A percentile compares a stretch with the other conserved stretches of the same genome.
These are phyloP conservation scores for Pogonophryne albipinna DNA, from an alignment of 2,797 vertebrate genomes.

Conservation along the genomic window DNA sequence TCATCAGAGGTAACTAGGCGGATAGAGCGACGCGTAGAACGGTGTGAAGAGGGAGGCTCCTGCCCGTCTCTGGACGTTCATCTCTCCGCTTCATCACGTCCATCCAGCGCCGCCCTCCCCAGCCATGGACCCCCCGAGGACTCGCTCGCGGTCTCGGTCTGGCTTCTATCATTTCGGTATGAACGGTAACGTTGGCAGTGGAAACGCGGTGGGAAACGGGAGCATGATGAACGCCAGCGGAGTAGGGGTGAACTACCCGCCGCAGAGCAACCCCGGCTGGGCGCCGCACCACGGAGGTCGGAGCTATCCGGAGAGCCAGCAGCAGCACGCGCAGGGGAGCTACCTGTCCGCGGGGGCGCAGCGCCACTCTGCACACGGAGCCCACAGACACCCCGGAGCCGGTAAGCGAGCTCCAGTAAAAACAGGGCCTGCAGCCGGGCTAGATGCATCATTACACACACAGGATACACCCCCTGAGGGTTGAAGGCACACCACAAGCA, in stretches of 20 bases:
- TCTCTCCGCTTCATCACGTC: conserved; percentile 67
- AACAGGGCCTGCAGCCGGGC: conserved; percentile 57
- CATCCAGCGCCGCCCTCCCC: conserved; percentile 66
- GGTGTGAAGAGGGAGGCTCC: conserved; percentile 64
- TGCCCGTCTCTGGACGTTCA: conserved; percentile 47
- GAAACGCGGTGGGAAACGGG: conserved; percentile 70
- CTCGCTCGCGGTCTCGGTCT: conserved; percentile 86
- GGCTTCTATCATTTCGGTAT: conserved; percentile 85
- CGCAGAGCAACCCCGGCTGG: conserved; percentile 82
- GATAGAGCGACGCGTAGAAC: conserved; percentile 55
- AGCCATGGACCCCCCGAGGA: conserved; percentile 85
- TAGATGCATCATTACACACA: conserved; percentile 57
- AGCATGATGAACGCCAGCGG: conserved; percentile 75
- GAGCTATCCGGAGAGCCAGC: conserved; percentile 80
- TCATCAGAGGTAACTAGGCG: conserved; percentile 56
- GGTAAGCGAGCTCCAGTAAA: conserved; percentile 77
- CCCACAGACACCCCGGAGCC: conserved; percentile 81
- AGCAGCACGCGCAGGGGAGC: conserved; percentile 77
- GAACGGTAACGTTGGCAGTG: conserved; percentile 71
- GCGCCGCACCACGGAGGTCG: conserved; percentile 79
- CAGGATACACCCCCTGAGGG: conserved; percentile 51
- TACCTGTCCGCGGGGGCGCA: conserved; percentile 80
- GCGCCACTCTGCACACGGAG: conserved; percentile 79
- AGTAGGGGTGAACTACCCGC: conserved; percentile 77
- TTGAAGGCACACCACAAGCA: conserved; percentile 55